Evolutionary conservation across 2,797 vertebrate species (phyloP).

Genomic region (Platyrinchus mystaceus): DNA sequence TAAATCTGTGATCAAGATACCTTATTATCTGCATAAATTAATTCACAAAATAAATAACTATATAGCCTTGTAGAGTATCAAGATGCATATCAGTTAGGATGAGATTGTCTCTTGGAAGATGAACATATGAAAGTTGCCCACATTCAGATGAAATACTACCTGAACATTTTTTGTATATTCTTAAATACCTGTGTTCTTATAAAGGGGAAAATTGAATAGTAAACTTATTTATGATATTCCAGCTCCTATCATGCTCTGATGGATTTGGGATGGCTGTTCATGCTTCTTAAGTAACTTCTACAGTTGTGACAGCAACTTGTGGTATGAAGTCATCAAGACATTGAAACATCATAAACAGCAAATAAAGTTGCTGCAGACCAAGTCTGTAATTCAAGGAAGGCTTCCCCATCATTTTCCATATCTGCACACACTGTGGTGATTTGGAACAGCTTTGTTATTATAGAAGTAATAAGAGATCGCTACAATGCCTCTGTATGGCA

Average conservation of each 20-base stretch:
- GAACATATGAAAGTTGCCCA: neutral
- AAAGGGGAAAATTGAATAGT: neutral
- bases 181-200: neutral
- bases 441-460: neutral
- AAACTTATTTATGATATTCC: neutral
- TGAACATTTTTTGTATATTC: neutral
- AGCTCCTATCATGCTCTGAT: neutral
- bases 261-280: neutral
- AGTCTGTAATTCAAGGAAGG: neutral
- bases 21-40: neutral
- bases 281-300: neutral
- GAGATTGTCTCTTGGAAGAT: neutral
- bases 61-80: neutral
- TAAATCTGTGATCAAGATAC: neutral
- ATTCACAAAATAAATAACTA: neutral
- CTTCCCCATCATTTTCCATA: neutral
- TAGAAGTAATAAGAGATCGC: neutral
- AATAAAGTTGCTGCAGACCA: neutral
- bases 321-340: neutral
- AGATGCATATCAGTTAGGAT: neutral
- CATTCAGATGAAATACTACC: neutral
- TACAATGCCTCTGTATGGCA: constrained; percentile 7
- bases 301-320: neutral
- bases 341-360: neutral
- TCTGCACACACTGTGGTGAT: neutral